Percentiles rank a stretch among this genome's conserved stretches.
These are phyloP conservation scores for Crypturellus undulatus DNA, from an alignment of 2,113 vertebrate genomes.

Conservation along the genomic window DNA sequence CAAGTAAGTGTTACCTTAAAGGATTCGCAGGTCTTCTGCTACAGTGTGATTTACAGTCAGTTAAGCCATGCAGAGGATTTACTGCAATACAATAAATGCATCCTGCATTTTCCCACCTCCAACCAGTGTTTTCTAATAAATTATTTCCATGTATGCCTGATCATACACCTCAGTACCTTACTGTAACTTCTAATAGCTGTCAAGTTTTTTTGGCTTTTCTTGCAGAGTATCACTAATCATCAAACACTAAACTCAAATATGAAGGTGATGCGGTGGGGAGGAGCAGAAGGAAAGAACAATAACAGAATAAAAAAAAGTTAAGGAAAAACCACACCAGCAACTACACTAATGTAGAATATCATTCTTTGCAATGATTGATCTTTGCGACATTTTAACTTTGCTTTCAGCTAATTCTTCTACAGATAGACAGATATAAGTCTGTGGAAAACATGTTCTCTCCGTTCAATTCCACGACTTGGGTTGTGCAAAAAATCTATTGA, in stretches of 20 bases:
- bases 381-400: background rate
- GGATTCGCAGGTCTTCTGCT: background rate
- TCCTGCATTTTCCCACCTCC: background rate
- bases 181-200: background rate
- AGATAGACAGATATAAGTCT: background rate
- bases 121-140: background rate
- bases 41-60: background rate
- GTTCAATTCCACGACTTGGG: background rate
- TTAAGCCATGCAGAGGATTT: background rate
- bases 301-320: background rate
- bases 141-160: background rate
- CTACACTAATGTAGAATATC: background rate
- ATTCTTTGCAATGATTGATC: background rate
- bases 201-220: background rate
- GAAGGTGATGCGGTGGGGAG: background rate
- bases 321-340: background rate
- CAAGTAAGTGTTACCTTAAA: background rate
- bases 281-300: background rate
- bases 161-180: background rate
- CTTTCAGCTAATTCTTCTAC: conserved; percentile 20
- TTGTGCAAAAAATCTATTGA: background rate
- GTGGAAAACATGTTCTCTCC: background rate
- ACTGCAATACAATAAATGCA: background rate
- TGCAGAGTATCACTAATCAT: background rate
- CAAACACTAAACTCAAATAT: background rate